Conservation (phyloP, 30 jellyfish, hydroid and myxozoan species). For the Hydra vulgaris region DNA sequence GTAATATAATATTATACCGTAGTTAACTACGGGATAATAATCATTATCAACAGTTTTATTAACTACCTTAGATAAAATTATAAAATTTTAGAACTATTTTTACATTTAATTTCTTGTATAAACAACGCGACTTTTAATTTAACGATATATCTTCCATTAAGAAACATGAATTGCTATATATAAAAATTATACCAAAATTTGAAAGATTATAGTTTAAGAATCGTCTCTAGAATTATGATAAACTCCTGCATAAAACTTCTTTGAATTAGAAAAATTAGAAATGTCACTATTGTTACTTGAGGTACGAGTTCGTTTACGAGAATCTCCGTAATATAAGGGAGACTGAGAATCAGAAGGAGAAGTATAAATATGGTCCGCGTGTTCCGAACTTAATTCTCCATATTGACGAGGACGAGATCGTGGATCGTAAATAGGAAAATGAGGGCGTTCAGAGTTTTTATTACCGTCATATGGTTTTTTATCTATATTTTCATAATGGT, state of each 20-base stretch:
- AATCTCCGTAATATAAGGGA: slow-evolving; percentile 10
- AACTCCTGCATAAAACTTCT: background rate
- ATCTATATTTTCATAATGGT: background rate
- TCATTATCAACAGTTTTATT: too few relatives aligned
- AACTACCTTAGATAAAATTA: too few relatives aligned
- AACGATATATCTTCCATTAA: too few relatives aligned
- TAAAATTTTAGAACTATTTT: too few relatives aligned
- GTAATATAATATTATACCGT: too few relatives aligned
- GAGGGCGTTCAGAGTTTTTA: background rate
- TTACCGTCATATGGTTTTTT: background rate
- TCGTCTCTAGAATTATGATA: background rate
- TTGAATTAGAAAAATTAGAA: background rate
- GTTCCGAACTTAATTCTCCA: background rate
- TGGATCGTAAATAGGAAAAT: slow-evolving; percentile 8
- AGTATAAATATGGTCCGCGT: background rate
- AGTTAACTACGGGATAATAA: too few relatives aligned
- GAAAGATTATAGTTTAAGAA: background rate
- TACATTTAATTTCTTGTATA: too few relatives aligned
- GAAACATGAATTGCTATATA: too few relatives aligned
- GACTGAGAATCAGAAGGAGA: slow-evolving; percentile 25
- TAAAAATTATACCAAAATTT: background rate
- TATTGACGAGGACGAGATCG: slow-evolving; percentile 17
- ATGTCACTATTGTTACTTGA: slow-evolving; percentile 21
- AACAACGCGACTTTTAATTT: too few relatives aligned
- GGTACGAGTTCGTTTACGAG: slow-evolving; percentile 3